phyloP scores from a whole-genome alignment of 2,888 invertebrate species.

The Cerastoderma edule region DNA sequence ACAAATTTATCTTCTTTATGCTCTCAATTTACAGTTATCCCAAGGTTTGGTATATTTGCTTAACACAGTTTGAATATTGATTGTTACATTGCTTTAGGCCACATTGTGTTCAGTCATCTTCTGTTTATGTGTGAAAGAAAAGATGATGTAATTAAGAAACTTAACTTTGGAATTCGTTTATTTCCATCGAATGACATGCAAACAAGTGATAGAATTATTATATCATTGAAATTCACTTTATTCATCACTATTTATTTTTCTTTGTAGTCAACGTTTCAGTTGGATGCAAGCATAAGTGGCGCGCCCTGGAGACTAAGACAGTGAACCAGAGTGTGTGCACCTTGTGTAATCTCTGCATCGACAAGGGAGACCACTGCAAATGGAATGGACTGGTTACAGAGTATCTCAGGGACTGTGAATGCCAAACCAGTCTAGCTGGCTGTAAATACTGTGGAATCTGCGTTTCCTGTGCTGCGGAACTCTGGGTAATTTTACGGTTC shows the following conservation, averaged over 20 bases:
- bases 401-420: constrained; percentile 68
- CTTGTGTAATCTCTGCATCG: constrained; percentile 73
- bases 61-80: too few species aligned
- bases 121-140: too few species aligned
- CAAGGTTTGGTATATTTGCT: too few species aligned
- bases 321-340: constrained; percentile 72
- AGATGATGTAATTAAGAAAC: too few species aligned
- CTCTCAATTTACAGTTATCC: too few species aligned
- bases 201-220: too few species aligned
- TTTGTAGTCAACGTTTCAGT: constrained; percentile 74
- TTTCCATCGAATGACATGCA: too few species aligned
- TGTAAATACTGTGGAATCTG: constrained; percentile 77
- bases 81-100: too few species aligned
- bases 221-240: too few species aligned
- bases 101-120: too few species aligned
- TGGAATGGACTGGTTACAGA: constrained; percentile 70
- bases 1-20: too few species aligned
- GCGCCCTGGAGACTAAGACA: constrained; percentile 39
- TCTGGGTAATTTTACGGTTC: constrained; percentile 68
- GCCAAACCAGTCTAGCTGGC: constrained; percentile 66
- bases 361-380: constrained; percentile 66
- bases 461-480: constrained; percentile 67
- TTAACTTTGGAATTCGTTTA: too few species aligned
- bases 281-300: constrained; percentile 75
- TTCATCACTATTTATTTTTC: constrained; percentile 11